These are phyloP conservation scores for Polietes domitor DNA, from an alignment of 2,888 invertebrate species.

Conservation along the genomic window DNA sequence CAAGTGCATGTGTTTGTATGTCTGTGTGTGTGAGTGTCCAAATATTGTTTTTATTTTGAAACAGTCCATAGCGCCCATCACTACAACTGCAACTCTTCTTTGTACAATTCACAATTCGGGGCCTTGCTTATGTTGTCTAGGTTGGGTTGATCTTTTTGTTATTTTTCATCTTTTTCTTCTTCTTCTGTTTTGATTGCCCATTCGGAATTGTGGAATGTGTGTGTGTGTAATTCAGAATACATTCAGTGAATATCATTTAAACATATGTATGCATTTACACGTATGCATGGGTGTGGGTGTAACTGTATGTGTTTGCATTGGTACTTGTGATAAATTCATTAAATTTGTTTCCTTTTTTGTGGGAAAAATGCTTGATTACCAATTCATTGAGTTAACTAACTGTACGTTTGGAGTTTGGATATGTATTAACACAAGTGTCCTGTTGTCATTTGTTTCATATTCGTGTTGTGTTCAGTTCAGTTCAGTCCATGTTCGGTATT, in stretches of 20 bases:
- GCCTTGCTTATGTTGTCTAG: slow-evolving; percentile 27
- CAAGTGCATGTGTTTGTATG: neutral
- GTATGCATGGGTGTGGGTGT: slow-evolving; percentile 33
- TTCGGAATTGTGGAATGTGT: slow-evolving; percentile 47
- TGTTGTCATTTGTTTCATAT: slow-evolving; percentile 34
- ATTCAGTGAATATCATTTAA: slow-evolving; percentile 3
- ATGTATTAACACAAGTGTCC: slow-evolving; percentile 67
- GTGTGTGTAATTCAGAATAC: slow-evolving; percentile 10
- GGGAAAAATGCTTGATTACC: slow-evolving; percentile 60
- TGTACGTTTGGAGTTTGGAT: slow-evolving; percentile 55
- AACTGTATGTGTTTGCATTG: slow-evolving; percentile 7
- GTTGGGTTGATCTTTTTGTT: slow-evolving; percentile 44
- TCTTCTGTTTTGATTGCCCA: slow-evolving; percentile 22
- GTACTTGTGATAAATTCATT: slow-evolving; percentile 56
- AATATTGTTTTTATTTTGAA: slow-evolving; percentile 7
- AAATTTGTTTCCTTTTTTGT: slow-evolving; percentile 41
- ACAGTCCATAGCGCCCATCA: slow-evolving; percentile 14
- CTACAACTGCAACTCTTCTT: slow-evolving; percentile 1
- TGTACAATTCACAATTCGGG: slow-evolving; percentile 34
- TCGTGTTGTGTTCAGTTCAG: slow-evolving; percentile 6
- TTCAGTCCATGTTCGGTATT: slow-evolving; percentile 1
- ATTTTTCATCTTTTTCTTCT: neutral
- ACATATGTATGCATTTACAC: slow-evolving; percentile 24
- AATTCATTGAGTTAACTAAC: slow-evolving; percentile 65
- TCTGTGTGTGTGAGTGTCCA: slow-evolving; percentile 19